phyloP scores from a whole-genome alignment of 1,140 invertebrate species.

The Aphaenogaster rudis region DNA sequence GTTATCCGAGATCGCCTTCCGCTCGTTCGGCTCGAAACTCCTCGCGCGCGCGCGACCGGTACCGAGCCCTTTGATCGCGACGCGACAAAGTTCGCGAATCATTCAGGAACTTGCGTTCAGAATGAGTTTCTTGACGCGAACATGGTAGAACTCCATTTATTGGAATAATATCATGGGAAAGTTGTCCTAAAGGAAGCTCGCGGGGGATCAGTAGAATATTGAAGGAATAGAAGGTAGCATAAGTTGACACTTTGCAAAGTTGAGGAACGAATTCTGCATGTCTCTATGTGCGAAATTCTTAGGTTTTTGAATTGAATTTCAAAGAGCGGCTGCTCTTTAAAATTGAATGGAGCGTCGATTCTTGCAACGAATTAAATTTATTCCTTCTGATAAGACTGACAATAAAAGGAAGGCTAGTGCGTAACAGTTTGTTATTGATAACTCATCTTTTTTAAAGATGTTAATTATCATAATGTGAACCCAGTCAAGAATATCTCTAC shows the following conservation, averaged over 20 bases:
- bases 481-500: not conserved
- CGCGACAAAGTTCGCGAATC: slow-evolving; percentile 28
- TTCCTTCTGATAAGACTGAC: not conserved
- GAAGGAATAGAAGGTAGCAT: not conserved
- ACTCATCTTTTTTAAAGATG: not conserved
- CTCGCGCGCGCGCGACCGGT: not conserved
- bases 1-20: slow-evolving; percentile 62
- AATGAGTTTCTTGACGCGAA: slow-evolving; percentile 24
- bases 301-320: not conserved
- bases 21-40: slow-evolving; percentile 33
- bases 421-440: not conserved
- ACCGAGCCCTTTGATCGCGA: slow-evolving; percentile 49
- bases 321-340: not conserved
- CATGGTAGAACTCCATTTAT: slow-evolving; percentile 3
- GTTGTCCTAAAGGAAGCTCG: not conserved
- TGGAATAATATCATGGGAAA: slow-evolving; percentile 14
- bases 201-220: not conserved
- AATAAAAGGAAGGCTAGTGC: not conserved
- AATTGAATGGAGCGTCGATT: not conserved
- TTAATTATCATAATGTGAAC: not conserved
- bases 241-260: not conserved
- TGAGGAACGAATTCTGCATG: not conserved
- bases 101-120: not conserved
- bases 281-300: not conserved
- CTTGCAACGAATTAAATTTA: not conserved